A percentile compares a stretch with the other conserved stretches of the same genome.
Evolutionary conservation across 2,797 vertebrate genomes (phyloP).

Genomic region (Pangasius larnaudii): DNA sequence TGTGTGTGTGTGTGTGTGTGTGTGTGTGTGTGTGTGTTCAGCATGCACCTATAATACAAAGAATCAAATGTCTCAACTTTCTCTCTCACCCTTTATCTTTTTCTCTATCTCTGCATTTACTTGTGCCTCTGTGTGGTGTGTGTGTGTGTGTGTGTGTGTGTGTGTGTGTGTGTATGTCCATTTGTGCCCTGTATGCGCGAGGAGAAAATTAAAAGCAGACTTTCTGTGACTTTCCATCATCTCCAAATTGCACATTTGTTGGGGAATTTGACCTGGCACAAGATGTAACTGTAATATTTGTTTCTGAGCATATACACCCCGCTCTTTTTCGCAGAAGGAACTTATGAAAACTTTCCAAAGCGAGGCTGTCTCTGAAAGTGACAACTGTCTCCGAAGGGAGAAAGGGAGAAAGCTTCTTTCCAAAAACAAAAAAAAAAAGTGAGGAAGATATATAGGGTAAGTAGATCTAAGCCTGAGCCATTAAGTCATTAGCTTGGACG

Average conservation of each 20-base stretch:
- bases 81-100: not conserved
- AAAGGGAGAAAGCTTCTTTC: constrained; percentile 51
- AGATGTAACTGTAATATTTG: constrained; percentile 79
- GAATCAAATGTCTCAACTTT: not conserved
- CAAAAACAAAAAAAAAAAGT: not conserved
- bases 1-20: not conserved
- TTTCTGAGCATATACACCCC: constrained; percentile 61
- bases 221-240: constrained; percentile 59
- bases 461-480: constrained; percentile 43
- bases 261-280: constrained; percentile 75
- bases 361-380: constrained; percentile 66
- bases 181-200: constrained; percentile 14
- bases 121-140: constrained; percentile 9
- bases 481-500: constrained; percentile 30
- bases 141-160: constrained; percentile 34
- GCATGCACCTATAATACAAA: not conserved
- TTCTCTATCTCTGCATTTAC: constrained; percentile 6
- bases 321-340: constrained; percentile 62
- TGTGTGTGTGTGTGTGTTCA: not conserved
- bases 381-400: constrained; percentile 67
- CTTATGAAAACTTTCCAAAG: constrained; percentile 53
- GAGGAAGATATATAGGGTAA: constrained; percentile 39
- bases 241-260: constrained; percentile 72
- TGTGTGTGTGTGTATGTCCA: constrained; percentile 37
- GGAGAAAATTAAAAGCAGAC: constrained; percentile 59